Base-by-base conservation (phyloP, 2,797 vertebrate genomes). In the Acanthurus lineatus region DNA sequence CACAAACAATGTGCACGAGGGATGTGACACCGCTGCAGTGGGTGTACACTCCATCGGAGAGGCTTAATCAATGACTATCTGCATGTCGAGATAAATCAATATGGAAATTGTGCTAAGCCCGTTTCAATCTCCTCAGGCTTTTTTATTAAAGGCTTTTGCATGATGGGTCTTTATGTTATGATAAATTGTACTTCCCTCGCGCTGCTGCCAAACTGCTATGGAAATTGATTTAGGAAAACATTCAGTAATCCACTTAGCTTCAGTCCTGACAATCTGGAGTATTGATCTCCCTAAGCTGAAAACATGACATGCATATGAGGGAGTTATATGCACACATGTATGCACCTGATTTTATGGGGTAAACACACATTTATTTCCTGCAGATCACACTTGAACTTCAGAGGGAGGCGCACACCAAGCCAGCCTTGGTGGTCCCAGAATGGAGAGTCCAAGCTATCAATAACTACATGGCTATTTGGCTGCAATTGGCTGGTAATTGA, bases 191-290 rank as follows among this genome's bases (percentile, higher is more conserved):
- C 88, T 91, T 93, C 81, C 80, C 82, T 68, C 90, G 87, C 76
- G 65, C 79, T 84, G 88, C 90, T 85, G 84, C 87, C 89, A 87
- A 93, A 92, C 90, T 60, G 90, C 88, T 88, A 86, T 88, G 90
- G 92, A 93, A 94, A 95, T 94, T 92, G 93, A 94, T 94, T 94
- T 76, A 65, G 85, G 91, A 91, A 95, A 94, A 93, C 90, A 85
- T 91, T 83, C 73, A 64, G 85, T 96, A 94, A 95, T 95, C 93
- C 93, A 92, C 91, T 94, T 95, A 93, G 90, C 92, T 87, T 84
- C 76, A 82, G 69, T 90, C 71, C 82, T 85, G 86, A 90, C 92
- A 92, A 94, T 92, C 88, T 71, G 0, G 47, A 78, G 73, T 92
- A 94, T 95, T 89, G 94, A 95, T 95, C 90, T 91, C 56, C 57